Conservation (phyloP, 2,113 vertebrate genomes). For the Merops nubicus region DNA sequence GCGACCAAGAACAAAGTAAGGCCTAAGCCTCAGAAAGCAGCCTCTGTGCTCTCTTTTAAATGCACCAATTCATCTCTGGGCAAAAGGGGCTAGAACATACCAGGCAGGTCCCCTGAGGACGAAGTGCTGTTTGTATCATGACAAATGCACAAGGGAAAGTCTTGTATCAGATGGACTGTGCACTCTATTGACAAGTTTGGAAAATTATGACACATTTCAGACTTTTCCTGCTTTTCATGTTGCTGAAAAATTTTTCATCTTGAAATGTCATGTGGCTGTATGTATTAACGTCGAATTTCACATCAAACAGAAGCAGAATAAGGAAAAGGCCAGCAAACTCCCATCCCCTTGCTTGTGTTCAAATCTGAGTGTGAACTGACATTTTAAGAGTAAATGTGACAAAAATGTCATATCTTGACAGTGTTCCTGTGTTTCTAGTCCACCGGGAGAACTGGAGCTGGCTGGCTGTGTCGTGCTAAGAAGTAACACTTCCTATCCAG, state of each 20-base stretch:
- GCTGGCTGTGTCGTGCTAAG: background rate
- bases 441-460: background rate
- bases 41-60: constrained; percentile 76
- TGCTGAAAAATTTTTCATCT: background rate
- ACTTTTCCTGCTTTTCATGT: background rate
- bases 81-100: constrained; percentile 62
- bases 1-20: constrained; percentile 69
- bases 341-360: background rate
- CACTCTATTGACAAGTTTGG: background rate
- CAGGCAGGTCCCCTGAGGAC: constrained; percentile 49
- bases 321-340: background rate
- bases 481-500: background rate
- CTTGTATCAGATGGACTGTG: constrained; percentile 27
- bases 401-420: background rate
- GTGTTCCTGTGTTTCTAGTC: background rate
- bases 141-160: constrained; percentile 30
- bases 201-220: constrained; percentile 6
- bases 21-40: constrained; percentile 70
- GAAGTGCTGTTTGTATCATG: background rate
- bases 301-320: background rate
- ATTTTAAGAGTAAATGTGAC: constrained; percentile 42
- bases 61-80: constrained; percentile 74
- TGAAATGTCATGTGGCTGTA: background rate
- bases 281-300: background rate
- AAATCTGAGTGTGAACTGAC: background rate